Base-by-base conservation (phyloP, 2,113 vertebrate genomes). In the Marcusenius ussheri region DNA sequence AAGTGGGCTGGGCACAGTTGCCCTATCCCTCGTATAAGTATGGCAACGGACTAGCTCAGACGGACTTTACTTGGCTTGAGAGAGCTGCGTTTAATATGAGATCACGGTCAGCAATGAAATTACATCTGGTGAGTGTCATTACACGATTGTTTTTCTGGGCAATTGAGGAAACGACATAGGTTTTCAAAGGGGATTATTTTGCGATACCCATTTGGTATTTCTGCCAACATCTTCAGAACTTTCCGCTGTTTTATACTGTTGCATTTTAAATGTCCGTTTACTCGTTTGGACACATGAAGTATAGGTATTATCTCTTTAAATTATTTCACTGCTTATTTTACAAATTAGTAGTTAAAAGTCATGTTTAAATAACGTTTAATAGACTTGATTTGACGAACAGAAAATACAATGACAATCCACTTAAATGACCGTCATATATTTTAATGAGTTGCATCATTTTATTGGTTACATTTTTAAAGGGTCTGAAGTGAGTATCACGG, bases 41-140 rank as follows among this genome's bases (percentile, higher is more conserved):
- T 96, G 94, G 95, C 95, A 93, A 94, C 85, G 62, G 77, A 89
- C 91, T 91, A 89, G 90, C 93, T 92, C 93, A 89, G 92, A 90
- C 90, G 89, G 93, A 93, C 88, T 93, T 93, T 90, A 91, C 92
- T 93, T 91, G 91, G 91, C 93, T 92, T 92, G 89, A 91, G 91
- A 93, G 93, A 95, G 93, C 94, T 91, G 93, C 94, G 84, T 92
- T 93, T 93, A 94, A 93, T 93, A 91, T 93, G 90, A 93, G 89
- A 93, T 93, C 94, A 90, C 95, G 93, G 91, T 94, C 95, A 88
- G 93, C 93, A 91, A 95, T 96, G 95, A 95, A 95, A 93, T 92
- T 96, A 17, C 93, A 95, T 53, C 91, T 96, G 96, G 95, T 96
- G 91, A 96, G 96, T 96, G 21, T 24, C 46, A 24, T 45, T 53